Percentiles rank a stretch among this genome's conserved stretches.
Conservation (phyloP, 2,888 invertebrate genomes). For the Steinernema carpocapsae region DNA sequence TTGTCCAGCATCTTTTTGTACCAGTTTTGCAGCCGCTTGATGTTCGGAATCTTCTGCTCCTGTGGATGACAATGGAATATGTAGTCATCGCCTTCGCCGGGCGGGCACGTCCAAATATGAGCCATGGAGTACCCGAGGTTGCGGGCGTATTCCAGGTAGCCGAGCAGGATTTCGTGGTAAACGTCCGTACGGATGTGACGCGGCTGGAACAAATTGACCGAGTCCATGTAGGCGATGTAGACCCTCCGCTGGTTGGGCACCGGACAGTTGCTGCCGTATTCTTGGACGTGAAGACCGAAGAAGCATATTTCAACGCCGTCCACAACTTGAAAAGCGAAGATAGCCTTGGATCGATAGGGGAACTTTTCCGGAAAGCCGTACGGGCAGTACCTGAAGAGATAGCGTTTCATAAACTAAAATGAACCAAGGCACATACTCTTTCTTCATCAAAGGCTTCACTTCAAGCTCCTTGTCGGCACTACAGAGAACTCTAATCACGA, state of each 20-base stretch:
- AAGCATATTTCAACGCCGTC: slow-evolving; percentile 98
- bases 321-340: slow-evolving; percentile 99
- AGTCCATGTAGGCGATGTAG: slow-evolving; percentile 98
- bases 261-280: slow-evolving; percentile 96
- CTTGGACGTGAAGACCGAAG: slow-evolving; percentile 99
- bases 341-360: slow-evolving; percentile 95
- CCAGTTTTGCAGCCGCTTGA: slow-evolving; percentile 98
- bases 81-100: slow-evolving; percentile 99
- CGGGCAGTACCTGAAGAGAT: slow-evolving; percentile 78
- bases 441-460: slow-evolving; percentile 93
- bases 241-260: slow-evolving; percentile 90
- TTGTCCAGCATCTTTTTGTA: slow-evolving; percentile 99
- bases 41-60: slow-evolving; percentile 99
- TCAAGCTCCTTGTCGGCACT: slow-evolving; percentile 97
- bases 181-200: slow-evolving; percentile 94
- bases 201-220: slow-evolving; percentile 98
- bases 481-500: slow-evolving; percentile 94
- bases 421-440: slow-evolving; percentile 50
- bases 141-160: slow-evolving; percentile 97
- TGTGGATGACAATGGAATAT: slow-evolving; percentile 99
- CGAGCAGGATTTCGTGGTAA: slow-evolving; percentile 97
- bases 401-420: slow-evolving; percentile 7
- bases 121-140: slow-evolving; percentile 97
- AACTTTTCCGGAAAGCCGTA: slow-evolving; percentile 88
- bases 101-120: slow-evolving; percentile 99